Conservation (phyloP, 2,113 vertebrate species). For the Perccottus glenii region DNA sequence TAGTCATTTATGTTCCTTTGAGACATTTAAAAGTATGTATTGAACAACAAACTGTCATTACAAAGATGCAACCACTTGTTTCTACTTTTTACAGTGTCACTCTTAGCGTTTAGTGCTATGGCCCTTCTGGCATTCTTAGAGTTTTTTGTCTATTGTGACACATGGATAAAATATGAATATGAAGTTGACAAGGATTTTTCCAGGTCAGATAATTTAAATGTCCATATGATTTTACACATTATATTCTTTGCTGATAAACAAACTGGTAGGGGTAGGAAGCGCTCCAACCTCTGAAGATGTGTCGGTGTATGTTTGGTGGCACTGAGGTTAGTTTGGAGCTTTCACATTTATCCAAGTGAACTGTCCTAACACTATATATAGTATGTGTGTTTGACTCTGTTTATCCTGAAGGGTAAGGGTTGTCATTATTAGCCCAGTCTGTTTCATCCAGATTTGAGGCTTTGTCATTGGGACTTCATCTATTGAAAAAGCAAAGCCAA, state of each 20-base stretch:
- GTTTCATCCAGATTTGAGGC: neutral
- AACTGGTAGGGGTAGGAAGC: too few relatives aligned
- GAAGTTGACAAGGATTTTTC: constrained; percentile 97
- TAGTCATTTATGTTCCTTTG: constrained; percentile 3
- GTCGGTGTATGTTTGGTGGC: too few relatives aligned
- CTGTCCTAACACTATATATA: too few relatives aligned
- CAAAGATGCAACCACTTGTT: neutral
- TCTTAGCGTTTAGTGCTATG: constrained; percentile 91
- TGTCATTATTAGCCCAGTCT: neutral
- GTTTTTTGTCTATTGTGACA: constrained; percentile 94
- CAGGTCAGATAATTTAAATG: constrained; percentile 75
- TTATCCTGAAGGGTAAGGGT: too few relatives aligned
- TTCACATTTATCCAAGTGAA: too few relatives aligned
- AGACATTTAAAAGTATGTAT: neutral
- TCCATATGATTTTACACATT: too few relatives aligned
- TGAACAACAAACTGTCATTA: neutral
- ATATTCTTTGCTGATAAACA: neutral
- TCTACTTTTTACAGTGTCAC: constrained; percentile 82
- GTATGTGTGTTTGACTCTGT: too few relatives aligned
- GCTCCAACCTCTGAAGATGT: too few relatives aligned
- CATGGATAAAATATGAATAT: constrained; percentile 98
- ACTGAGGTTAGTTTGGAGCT: too few relatives aligned
- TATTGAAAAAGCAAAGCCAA: constrained; percentile 2
- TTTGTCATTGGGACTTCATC: neutral
- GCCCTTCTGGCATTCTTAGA: constrained; percentile 90